phyloP scores from a whole-genome alignment of 2,113 vertebrate species.

The Grammomys dolichurus region DNA sequence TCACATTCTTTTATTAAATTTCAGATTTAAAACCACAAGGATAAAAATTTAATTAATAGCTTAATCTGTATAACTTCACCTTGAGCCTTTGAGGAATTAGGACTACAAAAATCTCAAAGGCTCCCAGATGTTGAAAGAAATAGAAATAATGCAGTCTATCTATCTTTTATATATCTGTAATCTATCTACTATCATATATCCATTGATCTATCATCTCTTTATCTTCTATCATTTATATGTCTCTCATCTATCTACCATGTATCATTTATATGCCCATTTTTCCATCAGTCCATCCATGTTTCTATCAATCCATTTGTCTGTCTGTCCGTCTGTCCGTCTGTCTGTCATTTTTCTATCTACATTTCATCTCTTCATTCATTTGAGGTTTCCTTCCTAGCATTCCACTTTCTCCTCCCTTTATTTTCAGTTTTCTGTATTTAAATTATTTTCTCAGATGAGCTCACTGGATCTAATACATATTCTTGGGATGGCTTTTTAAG shows the following conservation, averaged over 20 bases:
- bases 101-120: background rate
- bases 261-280: background rate
- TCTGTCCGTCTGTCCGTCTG: background rate
- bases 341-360: background rate
- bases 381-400: background rate
- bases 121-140: background rate
- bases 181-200: background rate
- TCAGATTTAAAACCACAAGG: background rate
- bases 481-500: background rate
- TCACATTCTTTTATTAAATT: background rate
- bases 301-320: background rate
- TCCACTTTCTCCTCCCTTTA: background rate
- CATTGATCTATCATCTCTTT: background rate
- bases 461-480: background rate
- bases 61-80: background rate
- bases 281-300: background rate
- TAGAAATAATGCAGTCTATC: background rate
- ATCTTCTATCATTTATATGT: background rate
- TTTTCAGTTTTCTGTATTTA: background rate
- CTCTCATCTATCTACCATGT: background rate
- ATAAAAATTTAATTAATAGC: background rate
- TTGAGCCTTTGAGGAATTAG: no score
- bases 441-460: background rate
- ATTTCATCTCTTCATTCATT: background rate
- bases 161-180: background rate